Evolutionary conservation across 2,888 invertebrate species (phyloP).

Genomic region (Spodoptera littoralis): DNA sequence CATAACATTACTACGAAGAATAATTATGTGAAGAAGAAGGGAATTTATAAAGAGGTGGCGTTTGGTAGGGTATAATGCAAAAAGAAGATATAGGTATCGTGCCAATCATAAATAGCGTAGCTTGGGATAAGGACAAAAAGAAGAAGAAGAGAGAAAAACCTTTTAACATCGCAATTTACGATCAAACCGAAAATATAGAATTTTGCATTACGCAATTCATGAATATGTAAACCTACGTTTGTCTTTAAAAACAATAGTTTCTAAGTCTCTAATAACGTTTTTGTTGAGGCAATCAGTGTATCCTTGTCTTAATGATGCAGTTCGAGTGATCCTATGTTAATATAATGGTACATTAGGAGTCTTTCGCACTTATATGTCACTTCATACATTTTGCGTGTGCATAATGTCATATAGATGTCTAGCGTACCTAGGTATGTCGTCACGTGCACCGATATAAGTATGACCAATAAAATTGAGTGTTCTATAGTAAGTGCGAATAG

Average conservation of each 20-base stretch:
- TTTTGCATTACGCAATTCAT: slow-evolving; percentile 2
- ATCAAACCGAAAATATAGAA: neutral
- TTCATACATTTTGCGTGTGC: slow-evolving; percentile 38
- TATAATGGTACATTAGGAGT: slow-evolving; percentile 50
- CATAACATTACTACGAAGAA: no score
- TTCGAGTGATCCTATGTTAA: slow-evolving; percentile 56
- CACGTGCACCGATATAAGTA: slow-evolving; percentile 26
- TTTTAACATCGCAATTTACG: no score
- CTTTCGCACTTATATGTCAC: slow-evolving; percentile 46
- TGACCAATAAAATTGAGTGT: slow-evolving; percentile 17
- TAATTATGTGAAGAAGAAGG: no score
- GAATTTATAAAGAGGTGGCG: no score
- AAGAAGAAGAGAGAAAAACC: no score
- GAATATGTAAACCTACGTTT: neutral
- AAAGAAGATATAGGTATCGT: no score
- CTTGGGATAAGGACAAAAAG: no score
- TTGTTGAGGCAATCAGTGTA: slow-evolving; percentile 36
- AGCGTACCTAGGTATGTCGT: slow-evolving; percentile 9
- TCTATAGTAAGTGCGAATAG: slow-evolving; percentile 1
- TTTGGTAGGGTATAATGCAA: no score
- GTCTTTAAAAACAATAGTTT: slow-evolving; percentile 8
- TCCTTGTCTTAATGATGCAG: slow-evolving; percentile 54
- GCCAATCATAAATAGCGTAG: no score
- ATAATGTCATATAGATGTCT: slow-evolving; percentile 27
- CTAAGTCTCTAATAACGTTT: slow-evolving; percentile 17